Evolutionary conservation across 2,113 vertebrate species (phyloP).

Genomic region (Xyrauchen texanus): DNA sequence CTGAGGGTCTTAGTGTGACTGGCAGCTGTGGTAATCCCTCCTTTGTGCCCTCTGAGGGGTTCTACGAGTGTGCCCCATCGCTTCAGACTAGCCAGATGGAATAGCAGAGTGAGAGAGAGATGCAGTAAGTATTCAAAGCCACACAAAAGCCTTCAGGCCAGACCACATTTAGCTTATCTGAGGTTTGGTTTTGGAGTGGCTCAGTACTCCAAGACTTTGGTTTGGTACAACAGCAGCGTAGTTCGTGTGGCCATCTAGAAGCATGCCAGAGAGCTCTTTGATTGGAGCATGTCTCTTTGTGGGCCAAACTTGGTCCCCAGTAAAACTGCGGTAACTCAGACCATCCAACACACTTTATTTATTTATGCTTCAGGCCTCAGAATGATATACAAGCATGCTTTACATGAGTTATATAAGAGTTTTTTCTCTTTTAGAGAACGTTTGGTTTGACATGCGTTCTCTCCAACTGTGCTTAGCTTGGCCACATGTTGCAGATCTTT

Average conservation of each 20-base stretch:
- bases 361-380: slow-evolving; percentile 53
- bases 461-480: slow-evolving; percentile 31
- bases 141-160: slow-evolving; percentile 48
- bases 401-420: slow-evolving; percentile 34
- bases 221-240: slow-evolving; percentile 56
- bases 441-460: slow-evolving; percentile 38
- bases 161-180: slow-evolving; percentile 40
- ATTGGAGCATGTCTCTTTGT: slow-evolving; percentile 56
- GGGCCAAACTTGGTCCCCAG: neutral
- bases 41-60: slow-evolving; percentile 78
- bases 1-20: slow-evolving; percentile 79
- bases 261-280: slow-evolving; percentile 58
- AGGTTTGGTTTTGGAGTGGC: slow-evolving; percentile 53
- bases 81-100: slow-evolving; percentile 78
- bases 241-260: slow-evolving; percentile 62
- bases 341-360: slow-evolving; percentile 45
- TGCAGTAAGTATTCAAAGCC: slow-evolving; percentile 44
- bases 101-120: slow-evolving; percentile 39
- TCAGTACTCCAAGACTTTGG: slow-evolving; percentile 50
- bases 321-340: slow-evolving; percentile 33
- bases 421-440: slow-evolving; percentile 49
- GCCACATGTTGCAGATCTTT: slow-evolving; percentile 21
- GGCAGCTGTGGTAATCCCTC: slow-evolving; percentile 81
- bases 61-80: slow-evolving; percentile 72
- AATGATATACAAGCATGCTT: slow-evolving; percentile 47